Evolutionary conservation across 2,113 vertebrate species (phyloP), one percentile per base, ranked within the genome.

Genomic region (Verasper variegatus): DNA sequence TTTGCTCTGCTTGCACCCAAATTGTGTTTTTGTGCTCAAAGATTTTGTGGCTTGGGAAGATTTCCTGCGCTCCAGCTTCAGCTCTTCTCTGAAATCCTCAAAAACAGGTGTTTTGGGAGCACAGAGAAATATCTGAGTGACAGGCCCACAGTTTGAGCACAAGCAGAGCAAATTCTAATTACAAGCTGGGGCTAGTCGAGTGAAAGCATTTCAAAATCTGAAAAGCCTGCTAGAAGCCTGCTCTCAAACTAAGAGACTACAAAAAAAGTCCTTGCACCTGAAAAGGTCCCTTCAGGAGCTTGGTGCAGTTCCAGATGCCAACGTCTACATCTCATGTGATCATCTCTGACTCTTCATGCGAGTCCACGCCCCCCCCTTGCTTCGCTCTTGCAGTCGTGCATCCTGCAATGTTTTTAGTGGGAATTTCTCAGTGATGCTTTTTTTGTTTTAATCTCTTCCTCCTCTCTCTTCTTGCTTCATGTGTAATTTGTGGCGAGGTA

Each of bases 401-500:
- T 85, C 88, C 71, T 82, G 81, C 65, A 8, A 55, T 74, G 54
- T 40, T 83, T 23, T 82, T 56, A 15, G 42, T 18, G 5, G 60
- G 9, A 27, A 9, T 27, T 21, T 23, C 49, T 52, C 18, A 62
- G 63, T 76, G n/a, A 81, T 82, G n/a, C 20, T 52, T 89, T 89
- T 31, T 88, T 89, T 86, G 74, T 89, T 91, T 91, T 91, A 91
- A 89, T 81, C 86, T 90, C 72, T 88, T 80, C 86, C 81, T 89
- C 86, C 84, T 87, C 67, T 93, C 87, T 57, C 71, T 86, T 91
- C 82, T 93, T 85, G 91, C 93, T 92, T 93, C 93, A 88, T 92
- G 82, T 95, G 77, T 94, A 90, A 92, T 92, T 86, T 94, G 71
- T 94, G 92, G 69, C 93, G 95, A 95, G 94, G 95, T 95, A 95